These are phyloP conservation scores for Philhelius pedissequus DNA, from an alignment of 2,888 invertebrate genomes.

Conservation along the genomic window DNA sequence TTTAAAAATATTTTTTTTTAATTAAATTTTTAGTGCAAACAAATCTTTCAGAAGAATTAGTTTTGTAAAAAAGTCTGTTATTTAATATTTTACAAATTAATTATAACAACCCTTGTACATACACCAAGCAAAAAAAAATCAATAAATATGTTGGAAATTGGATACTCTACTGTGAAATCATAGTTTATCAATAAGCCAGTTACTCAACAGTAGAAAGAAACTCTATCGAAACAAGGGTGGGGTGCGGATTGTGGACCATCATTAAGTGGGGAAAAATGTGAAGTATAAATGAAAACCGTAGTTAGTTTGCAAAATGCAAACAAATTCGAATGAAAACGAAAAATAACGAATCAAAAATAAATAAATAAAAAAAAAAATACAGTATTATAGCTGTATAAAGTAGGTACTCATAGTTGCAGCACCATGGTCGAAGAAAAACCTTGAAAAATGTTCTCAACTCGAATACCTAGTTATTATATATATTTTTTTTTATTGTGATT, in stretches of 20 bases:
- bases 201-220: conserved; percentile 16
- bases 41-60: no score
- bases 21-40: no score
- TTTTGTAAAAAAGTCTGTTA: no score
- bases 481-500: conserved; percentile 18
- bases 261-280: conserved; percentile 13
- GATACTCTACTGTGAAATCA: neutral
- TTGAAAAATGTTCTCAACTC: conserved; percentile 29
- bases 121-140: no score
- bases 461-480: no score
- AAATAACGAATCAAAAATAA: conserved; percentile 1
- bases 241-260: neutral
- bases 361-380: neutral
- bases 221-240: neutral
- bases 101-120: no score
- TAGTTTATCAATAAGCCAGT: conserved; percentile 6
- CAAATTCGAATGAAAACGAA: conserved; percentile 15
- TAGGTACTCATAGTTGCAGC: neutral
- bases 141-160: neutral
- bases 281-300: conserved; percentile 30
- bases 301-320: conserved; percentile 37
- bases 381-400: no score
- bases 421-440: conserved; percentile 26
- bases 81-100: no score
- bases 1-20: no score